Evolutionary conservation across 2,113 vertebrate genomes (phyloP).

Genomic region (Podarcis raffonei): DNA sequence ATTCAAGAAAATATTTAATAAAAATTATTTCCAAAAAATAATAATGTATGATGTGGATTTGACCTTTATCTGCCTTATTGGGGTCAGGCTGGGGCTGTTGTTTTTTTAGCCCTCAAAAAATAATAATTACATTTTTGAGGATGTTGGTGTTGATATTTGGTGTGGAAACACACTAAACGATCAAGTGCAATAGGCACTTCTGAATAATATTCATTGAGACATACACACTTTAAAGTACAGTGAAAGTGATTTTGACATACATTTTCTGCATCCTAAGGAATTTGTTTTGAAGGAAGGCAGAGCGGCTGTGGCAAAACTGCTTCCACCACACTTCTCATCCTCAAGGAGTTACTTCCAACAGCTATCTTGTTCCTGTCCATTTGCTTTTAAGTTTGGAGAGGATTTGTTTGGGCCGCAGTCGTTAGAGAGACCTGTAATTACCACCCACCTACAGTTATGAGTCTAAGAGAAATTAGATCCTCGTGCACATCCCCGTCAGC

Average conservation of each 20-base stretch:
- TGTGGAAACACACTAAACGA: no score
- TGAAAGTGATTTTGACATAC: not conserved
- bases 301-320: not conserved
- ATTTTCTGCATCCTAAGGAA: not conserved
- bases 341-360: not conserved
- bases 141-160: no score
- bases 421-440: not conserved
- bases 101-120: no score
- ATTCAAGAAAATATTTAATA: no score
- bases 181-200: no score
- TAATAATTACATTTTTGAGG: no score
- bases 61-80: no score
- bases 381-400: no score
- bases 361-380: not conserved
- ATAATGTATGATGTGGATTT: no score
- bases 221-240: not conserved
- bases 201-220: not conserved
- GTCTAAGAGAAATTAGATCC: not conserved
- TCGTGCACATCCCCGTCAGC: not conserved
- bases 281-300: not conserved
- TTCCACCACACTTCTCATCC: not conserved
- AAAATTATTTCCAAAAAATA: no score
- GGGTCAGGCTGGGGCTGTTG: no score
- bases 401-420: not conserved
- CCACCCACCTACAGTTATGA: not conserved